A percentile compares a stretch with the other conserved stretches of the same genome.
Conservation (phyloP, 2,113 vertebrate genomes). For the Prinia subflava region DNA sequence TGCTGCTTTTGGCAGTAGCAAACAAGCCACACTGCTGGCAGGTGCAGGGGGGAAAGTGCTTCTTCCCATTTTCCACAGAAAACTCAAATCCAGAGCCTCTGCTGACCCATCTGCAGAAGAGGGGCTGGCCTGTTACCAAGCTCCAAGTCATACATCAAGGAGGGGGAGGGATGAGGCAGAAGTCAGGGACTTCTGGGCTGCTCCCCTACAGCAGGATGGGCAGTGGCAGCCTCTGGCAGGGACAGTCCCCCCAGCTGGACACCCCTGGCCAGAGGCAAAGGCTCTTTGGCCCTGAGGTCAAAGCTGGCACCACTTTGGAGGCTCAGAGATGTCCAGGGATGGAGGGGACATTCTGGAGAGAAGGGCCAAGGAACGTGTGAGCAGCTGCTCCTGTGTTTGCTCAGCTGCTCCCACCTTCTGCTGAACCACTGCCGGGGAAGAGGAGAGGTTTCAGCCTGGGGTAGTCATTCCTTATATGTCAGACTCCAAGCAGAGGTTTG, state of each 20-base stretch:
- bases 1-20: neutral
- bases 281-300: neutral
- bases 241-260: neutral
- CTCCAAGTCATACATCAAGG: neutral
- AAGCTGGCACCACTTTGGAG: fast-evolving
- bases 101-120: neutral
- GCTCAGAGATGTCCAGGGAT: neutral
- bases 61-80: neutral
- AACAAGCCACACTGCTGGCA: neutral
- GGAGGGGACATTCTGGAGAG: fast-evolving
- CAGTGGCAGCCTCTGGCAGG: neutral
- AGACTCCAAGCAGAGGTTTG: neutral
- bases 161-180: fast-evolving
- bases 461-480: neutral
- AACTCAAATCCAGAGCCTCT: neutral
- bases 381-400: neutral
- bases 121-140: neutral
- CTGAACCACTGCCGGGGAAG: neutral
- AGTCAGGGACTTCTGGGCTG: fast-evolving
- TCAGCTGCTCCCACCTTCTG: neutral
- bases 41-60: neutral
- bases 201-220: neutral
- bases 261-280: neutral
- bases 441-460: fast-evolving
- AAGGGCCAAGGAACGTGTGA: neutral